Base-by-base conservation (phyloP, 30 jellyfish, hydroid and myxozoan genomes). In the Nemopilema nomurai region DNA sequence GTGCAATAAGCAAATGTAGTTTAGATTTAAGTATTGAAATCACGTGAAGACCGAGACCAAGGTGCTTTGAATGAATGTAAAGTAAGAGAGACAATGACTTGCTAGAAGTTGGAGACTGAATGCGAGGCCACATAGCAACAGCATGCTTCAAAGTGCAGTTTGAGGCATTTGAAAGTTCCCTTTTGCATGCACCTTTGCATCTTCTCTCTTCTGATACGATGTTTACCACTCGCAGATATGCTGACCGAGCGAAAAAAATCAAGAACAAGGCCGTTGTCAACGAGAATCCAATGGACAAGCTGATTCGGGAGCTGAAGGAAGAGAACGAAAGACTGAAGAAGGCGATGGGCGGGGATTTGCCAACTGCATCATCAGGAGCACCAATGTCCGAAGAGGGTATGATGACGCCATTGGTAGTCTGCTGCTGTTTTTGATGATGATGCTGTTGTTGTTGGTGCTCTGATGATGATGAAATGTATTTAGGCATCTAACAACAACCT, bases 161-260 rank as follows among this genome's bases (percentile, higher is more conserved):
- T n/a, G n/a, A n/a, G 57, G 13, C 13, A 3, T 41, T 41, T 41
- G 57, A 13, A 41, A 3, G 6, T 41, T 41, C 57, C 57, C 13
- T 13, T 13, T 41, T 41, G 13, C 13, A 41, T 41, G 9, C 13
- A 41, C 57, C 6, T 41, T 41, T 41, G 57, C 13, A 3, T 41
- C 6, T 41, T 6, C 13, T 41, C 7, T 28, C 18, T 4, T 29
- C 64, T 41, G n/a, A n/a, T n/a, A n/a, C n/a, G n/a, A n/a, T n/a
- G n/a, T 57, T 21, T 16, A 6, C 26, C 79, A 29, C 9, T 29
- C n/a, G n/a, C n/a, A 94, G 99, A 78, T 94, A 94, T 81, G 99
- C 99, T 24, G 99, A 94, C 78, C 94, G 99, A 22, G 99, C 99
- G 19, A 94, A 94, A 91, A 94, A 94, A 72, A 94, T 94, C 81